Base-by-base conservation (phyloP, 1,140 invertebrate genomes). In the Batillaria attramentaria region DNA sequence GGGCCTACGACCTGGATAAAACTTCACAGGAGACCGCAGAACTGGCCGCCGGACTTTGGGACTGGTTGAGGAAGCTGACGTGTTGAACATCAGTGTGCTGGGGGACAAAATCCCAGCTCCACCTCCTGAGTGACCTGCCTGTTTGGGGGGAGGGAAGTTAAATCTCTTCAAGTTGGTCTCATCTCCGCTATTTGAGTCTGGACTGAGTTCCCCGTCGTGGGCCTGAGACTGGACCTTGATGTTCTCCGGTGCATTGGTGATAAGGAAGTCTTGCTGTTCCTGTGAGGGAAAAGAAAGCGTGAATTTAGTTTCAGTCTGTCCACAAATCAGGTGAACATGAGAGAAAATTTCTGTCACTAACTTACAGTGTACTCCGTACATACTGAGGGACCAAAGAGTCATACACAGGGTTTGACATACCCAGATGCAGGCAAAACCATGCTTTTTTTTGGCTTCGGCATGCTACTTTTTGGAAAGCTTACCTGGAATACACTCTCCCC, bases 211-310 rank as follows among this genome's bases (percentile, higher is more conserved):
- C 39, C 46, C 72, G 28, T 66, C 57, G 13, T 77, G 39, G 35
- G 13, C 24, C 42, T 70, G 77, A 35, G 79, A 54, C 50, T 79
- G 80, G 16, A 79, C 65, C 43, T 83, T 83, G 57, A 83, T 68
- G 33, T 72, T 81, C 43, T 83, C 82, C 65, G 84, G 79, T 37
- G 79, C 79, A 68, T 84, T 84, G 60, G 79, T 46, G 0, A 79
- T 68, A 10, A 85, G 73, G 50, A 86, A 81, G 4, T 86, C 78
- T 60, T 85, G 79, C 62, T 86, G 85, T 72, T 86, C 83, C 46
- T 75, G 57, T 66, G 42, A 54, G 16, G n/a, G n/a, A n/a, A n/a
- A n/a, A n/a, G n/a, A n/a, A n/a, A n/a, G n/a, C n/a, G n/a, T n/a
- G n/a, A n/a, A n/a, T n/a, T n/a, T n/a, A n/a, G n/a, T n/a, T n/a